phyloP scores from a whole-genome alignment of 37 sponge, comb jelly and placozoan species.

The Theonella swinhoei region DNA sequence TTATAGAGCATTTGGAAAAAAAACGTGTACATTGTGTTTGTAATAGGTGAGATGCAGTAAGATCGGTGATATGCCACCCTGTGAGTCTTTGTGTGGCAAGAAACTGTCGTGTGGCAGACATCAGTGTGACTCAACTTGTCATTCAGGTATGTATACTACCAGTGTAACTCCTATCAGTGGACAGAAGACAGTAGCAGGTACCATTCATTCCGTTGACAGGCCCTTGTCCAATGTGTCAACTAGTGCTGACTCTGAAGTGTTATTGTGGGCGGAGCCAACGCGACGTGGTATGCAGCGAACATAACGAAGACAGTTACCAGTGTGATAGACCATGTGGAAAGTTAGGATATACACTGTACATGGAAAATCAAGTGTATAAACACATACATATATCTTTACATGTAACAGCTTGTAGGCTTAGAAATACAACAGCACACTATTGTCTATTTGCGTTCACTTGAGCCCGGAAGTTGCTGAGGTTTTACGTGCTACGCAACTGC shows the following conservation, averaged over 20 bases:
- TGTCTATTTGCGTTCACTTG: too few relatives aligned
- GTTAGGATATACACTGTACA: constrained; percentile 7
- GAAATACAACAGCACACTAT: too few relatives aligned
- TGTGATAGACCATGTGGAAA: constrained; percentile 47
- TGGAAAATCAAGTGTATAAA: too few relatives aligned
- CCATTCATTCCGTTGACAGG: constrained; percentile 3
- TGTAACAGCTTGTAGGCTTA: too few relatives aligned
- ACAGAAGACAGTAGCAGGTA: not conserved
- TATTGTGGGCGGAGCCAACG: constrained; percentile 48
- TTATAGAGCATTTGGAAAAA: not conserved
- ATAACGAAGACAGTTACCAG: not conserved
- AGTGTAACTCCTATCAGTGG: not conserved
- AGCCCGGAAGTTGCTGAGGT: too few relatives aligned
- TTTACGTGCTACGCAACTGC: too few relatives aligned
- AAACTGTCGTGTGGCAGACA: constrained; percentile 65
- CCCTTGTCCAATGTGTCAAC: constrained; percentile 44
- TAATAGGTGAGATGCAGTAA: constrained; percentile 61
- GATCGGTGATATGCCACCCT: constrained; percentile 32
- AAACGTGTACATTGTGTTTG: not conserved
- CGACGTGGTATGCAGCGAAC: constrained; percentile 40
- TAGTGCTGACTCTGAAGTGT: constrained; percentile 30
- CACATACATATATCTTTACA: too few relatives aligned
- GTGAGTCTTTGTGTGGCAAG: constrained; percentile 65
- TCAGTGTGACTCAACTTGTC: constrained; percentile 60
- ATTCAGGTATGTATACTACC: constrained; percentile 32